Evolutionary conservation across 2,888 invertebrate species (phyloP).

Genomic region (Adelognathus sp.): DNA sequence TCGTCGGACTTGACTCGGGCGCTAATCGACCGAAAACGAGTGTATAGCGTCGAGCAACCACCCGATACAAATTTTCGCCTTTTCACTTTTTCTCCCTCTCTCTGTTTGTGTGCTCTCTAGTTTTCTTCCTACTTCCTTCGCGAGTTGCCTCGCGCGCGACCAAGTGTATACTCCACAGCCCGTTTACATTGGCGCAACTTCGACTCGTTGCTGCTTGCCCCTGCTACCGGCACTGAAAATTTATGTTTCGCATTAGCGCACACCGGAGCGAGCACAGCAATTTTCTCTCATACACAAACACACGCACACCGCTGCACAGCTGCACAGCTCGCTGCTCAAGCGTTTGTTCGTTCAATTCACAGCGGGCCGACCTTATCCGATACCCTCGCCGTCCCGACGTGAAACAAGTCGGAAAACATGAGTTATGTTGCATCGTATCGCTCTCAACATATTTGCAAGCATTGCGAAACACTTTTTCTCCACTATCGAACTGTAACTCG

Average conservation of each 20-base stretch:
- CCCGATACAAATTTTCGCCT: slow-evolving; percentile 36
- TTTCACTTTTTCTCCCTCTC: neutral
- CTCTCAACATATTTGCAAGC: too few relatives aligned
- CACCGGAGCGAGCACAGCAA: slow-evolving; percentile 39
- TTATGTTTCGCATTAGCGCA: slow-evolving; percentile 55
- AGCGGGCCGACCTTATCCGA: neutral
- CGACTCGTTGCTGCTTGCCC: slow-evolving; percentile 7
- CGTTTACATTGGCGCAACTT: slow-evolving; percentile 18
- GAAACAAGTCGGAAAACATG: neutral
- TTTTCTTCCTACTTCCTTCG: slow-evolving; percentile 11
- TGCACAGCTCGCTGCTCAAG: too few relatives aligned
- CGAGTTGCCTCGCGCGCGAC: slow-evolving; percentile 28
- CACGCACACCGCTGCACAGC: too few relatives aligned
- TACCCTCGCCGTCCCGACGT: neutral
- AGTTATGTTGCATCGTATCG: neutral
- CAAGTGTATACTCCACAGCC: neutral
- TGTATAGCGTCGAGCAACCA: slow-evolving; percentile 48
- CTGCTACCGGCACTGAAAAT: slow-evolving; percentile 46
- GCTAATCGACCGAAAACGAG: slow-evolving; percentile 55
- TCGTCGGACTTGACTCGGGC: slow-evolving; percentile 32
- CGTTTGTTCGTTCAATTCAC: slow-evolving; percentile 30
- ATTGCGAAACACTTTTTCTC: too few relatives aligned
- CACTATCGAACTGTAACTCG: too few relatives aligned
- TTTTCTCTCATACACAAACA: neutral
- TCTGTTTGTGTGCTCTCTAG: neutral